Evolutionary conservation across 2,113 vertebrate genomes (phyloP).

Genomic region (Rostratula benghalensis): DNA sequence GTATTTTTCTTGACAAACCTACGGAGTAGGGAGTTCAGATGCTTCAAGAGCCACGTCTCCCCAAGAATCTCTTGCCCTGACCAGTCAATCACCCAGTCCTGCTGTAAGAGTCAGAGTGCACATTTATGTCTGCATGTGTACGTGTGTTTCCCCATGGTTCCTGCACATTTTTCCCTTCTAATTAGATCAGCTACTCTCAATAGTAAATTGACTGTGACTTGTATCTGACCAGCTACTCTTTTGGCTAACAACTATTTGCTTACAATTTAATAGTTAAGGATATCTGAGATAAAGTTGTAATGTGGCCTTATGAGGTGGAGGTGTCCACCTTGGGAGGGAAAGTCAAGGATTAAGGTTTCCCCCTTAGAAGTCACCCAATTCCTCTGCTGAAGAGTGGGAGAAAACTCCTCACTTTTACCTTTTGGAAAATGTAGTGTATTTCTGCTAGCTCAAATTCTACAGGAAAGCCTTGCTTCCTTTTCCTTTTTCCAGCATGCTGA

Average conservation of each 20-base stretch:
- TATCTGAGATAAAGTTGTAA: not conserved
- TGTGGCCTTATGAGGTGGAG: not conserved
- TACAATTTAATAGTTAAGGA: not conserved
- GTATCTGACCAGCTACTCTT: not conserved
- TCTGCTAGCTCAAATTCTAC: not conserved
- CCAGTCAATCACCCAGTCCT: not conserved
- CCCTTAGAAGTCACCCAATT: not conserved
- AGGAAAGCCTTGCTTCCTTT: not conserved
- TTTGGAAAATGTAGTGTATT: not conserved
- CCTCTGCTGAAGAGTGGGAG: not conserved
- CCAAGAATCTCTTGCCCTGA: not conserved
- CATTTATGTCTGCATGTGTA: not conserved
- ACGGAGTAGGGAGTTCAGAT: not conserved
- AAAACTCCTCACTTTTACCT: not conserved
- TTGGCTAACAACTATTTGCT: not conserved
- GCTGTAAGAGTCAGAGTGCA: not conserved
- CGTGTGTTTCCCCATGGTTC: not conserved
- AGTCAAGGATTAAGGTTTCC: not conserved
- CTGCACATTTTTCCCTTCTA: not conserved
- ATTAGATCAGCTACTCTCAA: not conserved
- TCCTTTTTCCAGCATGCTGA: not conserved
- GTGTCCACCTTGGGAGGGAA: not conserved
- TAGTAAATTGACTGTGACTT: not conserved
- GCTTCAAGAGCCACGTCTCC: not conserved
- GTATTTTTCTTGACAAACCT: not conserved